Base-by-base conservation (phyloP, 1,140 invertebrate species). In the Parapsyche elsis region DNA sequence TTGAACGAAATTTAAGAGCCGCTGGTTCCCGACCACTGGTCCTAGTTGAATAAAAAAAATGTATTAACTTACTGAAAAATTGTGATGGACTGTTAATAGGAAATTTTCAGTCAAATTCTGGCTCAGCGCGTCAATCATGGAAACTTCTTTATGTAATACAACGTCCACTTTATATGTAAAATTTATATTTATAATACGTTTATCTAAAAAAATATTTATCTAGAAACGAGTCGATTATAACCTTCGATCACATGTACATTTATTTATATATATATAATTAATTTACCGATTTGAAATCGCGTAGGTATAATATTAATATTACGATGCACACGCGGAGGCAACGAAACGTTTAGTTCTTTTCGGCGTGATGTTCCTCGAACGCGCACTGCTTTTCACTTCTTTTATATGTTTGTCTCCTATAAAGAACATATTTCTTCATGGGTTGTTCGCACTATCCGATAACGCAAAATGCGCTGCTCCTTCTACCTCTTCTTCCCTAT, bases 111-210 rank as follows among this genome's bases (percentile, higher is more conserved):
- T 67, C 24, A 24, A 67, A 23, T 67, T 67, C 24, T 67, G 64
- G n/a, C 64, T 30, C 24, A 67, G 64, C n/a, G 64, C 24, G 64
- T 67, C 64, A 67, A 67, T 67, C 64, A 67, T 67, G 9, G 19
- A 23, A 23, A 23, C 64, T 19, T 14, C 2, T 26, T 67, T 67
- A 14, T 5, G 0, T 23, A 67, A 67, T 26, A n/a, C n/a, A n/a
- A n/a, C 21, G 64, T 19, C 21, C 21, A 67, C 21, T 26, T 30
- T 24, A 21, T 46, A 46, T 46, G 12, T 19, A 67, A 61, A 26
- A 67, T 61, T 26, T 24, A 67, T 23, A 9, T 1, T 9, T 26
- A 67, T n/a, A n/a, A n/a, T n/a, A n/a, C n/a, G n/a, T 26, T 9
- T 26, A 67, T 26, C 2, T 67, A 23, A 67, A 30, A 67, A 67